These are phyloP conservation scores for Ricordea florida DNA, from an alignment of 92 coral and sea anemone species.

Conservation along the genomic window DNA sequence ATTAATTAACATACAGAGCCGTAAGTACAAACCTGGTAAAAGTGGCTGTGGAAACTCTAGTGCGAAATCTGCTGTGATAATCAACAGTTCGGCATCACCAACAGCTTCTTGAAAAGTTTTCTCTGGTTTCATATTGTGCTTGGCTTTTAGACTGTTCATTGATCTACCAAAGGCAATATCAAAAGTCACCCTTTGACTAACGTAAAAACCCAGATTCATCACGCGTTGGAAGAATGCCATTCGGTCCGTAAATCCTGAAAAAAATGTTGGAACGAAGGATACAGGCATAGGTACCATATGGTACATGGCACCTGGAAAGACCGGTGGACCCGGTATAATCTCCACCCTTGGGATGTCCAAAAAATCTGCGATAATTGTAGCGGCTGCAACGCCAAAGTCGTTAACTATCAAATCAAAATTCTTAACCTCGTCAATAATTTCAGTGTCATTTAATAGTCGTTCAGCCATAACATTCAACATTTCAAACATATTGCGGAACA, in stretches of 20 bases:
- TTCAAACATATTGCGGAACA: neutral
- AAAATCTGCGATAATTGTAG: conserved; percentile 32
- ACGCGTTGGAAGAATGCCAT: conserved; percentile 59
- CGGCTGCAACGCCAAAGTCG: conserved; percentile 15
- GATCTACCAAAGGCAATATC: neutral
- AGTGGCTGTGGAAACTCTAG: conserved; percentile 68
- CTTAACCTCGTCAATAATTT: conserved; percentile 32
- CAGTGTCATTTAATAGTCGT: conserved; percentile 16
- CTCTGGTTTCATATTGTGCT: conserved; percentile 58
- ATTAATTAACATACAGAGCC: too few relatives aligned
- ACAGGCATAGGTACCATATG: conserved; percentile 13
- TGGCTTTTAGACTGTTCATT: conserved; percentile 12
- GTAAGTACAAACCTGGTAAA: conserved; percentile 59
- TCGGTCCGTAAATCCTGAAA: conserved; percentile 11
- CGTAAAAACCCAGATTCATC: neutral
- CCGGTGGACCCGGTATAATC: conserved; percentile 16
- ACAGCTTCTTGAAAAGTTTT: conserved; percentile 31
- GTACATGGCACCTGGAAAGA: neutral
- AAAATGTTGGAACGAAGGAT: conserved; percentile 45
- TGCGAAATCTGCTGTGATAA: conserved; percentile 40
- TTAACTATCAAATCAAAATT: conserved; percentile 29
- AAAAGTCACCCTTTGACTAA: conserved; percentile 7
- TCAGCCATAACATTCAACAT: neutral
- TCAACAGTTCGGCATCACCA: conserved; percentile 46
- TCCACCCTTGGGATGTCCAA: conserved; percentile 40